Conservation (phyloP, 1,140 invertebrate genomes). For the Cyclina sinensis region DNA sequence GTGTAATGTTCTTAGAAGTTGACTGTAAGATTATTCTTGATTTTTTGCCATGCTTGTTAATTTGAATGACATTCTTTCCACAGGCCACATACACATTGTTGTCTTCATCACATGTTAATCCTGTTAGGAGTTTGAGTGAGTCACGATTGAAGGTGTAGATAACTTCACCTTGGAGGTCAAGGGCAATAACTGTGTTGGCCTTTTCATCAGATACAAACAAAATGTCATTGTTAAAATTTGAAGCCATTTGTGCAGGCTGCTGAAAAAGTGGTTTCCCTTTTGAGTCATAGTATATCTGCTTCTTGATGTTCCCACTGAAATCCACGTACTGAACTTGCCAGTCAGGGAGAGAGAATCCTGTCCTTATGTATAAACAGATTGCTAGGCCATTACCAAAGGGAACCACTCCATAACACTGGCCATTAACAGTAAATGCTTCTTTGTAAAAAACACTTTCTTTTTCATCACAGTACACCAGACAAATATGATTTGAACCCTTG, state of each 20-base stretch:
- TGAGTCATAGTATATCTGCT: not conserved
- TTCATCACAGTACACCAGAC: not conserved
- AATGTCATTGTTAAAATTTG: not conserved
- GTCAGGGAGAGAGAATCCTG: not conserved
- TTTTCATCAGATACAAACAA: not conserved
- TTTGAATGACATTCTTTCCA: too few species aligned
- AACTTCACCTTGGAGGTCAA: not conserved
- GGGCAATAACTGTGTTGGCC: not conserved
- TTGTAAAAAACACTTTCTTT: too few species aligned
- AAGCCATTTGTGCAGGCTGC: not conserved
- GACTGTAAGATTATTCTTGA: too few species aligned
- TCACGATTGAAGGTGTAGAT: not conserved
- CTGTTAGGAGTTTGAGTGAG: not conserved
- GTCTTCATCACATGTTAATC: too few species aligned
- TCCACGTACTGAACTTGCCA: not conserved
- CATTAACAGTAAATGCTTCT: not conserved
- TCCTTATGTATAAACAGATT: not conserved
- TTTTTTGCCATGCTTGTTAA: too few species aligned
- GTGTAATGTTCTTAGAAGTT: too few species aligned
- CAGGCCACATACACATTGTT: too few species aligned
- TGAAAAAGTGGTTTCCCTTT: not conserved
- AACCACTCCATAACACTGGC: not conserved
- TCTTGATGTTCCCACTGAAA: not conserved
- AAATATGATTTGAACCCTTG: not conserved
- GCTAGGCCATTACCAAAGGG: not conserved